Base-by-base conservation (phyloP, 2,797 vertebrate genomes). In the Pygocentrus nattereri region DNA sequence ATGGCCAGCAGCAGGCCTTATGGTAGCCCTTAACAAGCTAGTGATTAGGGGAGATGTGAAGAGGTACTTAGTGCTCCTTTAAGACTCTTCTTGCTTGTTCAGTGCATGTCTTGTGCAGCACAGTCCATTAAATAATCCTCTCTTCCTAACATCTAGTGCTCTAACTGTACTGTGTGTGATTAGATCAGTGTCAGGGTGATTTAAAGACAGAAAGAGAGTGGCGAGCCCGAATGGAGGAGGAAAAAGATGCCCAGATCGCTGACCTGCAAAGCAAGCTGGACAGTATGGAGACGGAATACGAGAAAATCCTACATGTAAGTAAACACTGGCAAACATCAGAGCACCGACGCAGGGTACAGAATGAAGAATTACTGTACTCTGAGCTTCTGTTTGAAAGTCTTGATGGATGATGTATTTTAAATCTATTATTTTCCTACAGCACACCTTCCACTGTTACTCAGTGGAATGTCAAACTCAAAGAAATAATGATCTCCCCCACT, bases 261-360 rank as follows among this genome's bases (percentile, higher is more conserved):
- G 91, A 93, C 61, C 91, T 96, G 61, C 89, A 78, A 83, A 85
- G 84, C 80, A 93, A 93, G 44, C 81, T 94, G 38, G 82, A 91
- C 47, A 86, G 88, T 81, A 92, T 93, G 92, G 94, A 95, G 78
- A 90, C 82, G 13, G 92, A 93, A 59, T 95, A 92, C 6, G 91
- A 96, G 88, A 93, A 91, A 78, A 88, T 95, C 77, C 47, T 84
- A 54, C 81, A 85, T 30, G 78, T 85, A 72, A 75, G 85, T 83
- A 1, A 56, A 54, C n/a, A 41, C 13, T 10, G 21, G 18, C 49
- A 49, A 64, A 41, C 5, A 4, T 77, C 52, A 44, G 15, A 52
- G 30, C 58, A 10, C 38, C 18, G 31, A 6, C 6, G 5, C 34
- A 64, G 34, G n/a, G 8, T 38, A 73, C 72, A 23, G 34, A 79